Percentiles rank a stretch among this genome's conserved stretches.
Conservation (phyloP, 1,140 invertebrate species). For the Bombyx mori region ASM3026992v2 NC_085134.1:9965001-9965500, state of each 20-base stretch:
- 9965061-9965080: conserved; percentile 45
- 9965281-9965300: conserved; percentile 27
- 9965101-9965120: conserved; percentile 25
- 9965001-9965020: background rate
- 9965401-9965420: too few relatives aligned
- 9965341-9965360: too few relatives aligned
- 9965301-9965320: conserved; percentile 20
- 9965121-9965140: background rate
- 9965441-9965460: too few relatives aligned
- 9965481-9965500: too few relatives aligned
- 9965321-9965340: too few relatives aligned
- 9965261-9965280: conserved; percentile 15
- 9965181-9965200: conserved; percentile 9
- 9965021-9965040: conserved; percentile 8
- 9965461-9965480: too few relatives aligned
- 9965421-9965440: too few relatives aligned
- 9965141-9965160: background rate
- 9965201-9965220: conserved; percentile 28
- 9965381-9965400: too few relatives aligned
- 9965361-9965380: too few relatives aligned
- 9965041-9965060: conserved; percentile 29
- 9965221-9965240: conserved; percentile 16
- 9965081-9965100: conserved; percentile 24
- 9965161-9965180: background rate
- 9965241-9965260: background rate